These are phyloP conservation scores for Pentalonia nigronervosa DNA, from an alignment of 1,140 invertebrate genomes.

Conservation along the genomic window DNA sequence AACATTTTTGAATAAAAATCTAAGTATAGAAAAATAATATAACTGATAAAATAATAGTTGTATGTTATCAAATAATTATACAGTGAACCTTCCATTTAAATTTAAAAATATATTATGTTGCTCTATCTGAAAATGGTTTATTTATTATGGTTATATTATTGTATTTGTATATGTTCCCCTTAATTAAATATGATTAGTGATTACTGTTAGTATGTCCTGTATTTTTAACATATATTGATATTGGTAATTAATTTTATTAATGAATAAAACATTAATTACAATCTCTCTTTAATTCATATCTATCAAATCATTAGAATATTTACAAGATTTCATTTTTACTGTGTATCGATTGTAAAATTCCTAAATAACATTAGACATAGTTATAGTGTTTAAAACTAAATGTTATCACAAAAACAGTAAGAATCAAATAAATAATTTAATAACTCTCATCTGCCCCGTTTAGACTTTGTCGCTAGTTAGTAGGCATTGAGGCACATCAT, in stretches of 20 bases:
- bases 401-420: not conserved
- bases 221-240: not conserved
- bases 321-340: not conserved
- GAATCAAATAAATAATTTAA: not conserved
- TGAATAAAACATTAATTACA: not conserved
- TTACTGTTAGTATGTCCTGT: not conserved
- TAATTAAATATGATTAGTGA: not conserved
- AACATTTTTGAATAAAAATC: not conserved
- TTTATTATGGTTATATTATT: not conserved
- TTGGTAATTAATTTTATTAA: not conserved
- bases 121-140: not conserved
- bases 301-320: not conserved
- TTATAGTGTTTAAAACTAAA: not conserved
- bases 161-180: not conserved
- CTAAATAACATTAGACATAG: not conserved
- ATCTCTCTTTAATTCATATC: not conserved
- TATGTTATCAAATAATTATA: not conserved
- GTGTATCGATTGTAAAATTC: not conserved
- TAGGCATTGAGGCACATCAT: rapidly evolving
- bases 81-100: not conserved
- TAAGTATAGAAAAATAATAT: not conserved
- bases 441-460: not conserved
- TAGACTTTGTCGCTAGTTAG: not conserved
- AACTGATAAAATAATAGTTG: not conserved
- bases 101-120: not conserved